A percentile compares a stretch with the other conserved stretches of the same genome.
phyloP scores from a whole-genome alignment of 2,113 vertebrate genomes.

The Charina bottae region DNA sequence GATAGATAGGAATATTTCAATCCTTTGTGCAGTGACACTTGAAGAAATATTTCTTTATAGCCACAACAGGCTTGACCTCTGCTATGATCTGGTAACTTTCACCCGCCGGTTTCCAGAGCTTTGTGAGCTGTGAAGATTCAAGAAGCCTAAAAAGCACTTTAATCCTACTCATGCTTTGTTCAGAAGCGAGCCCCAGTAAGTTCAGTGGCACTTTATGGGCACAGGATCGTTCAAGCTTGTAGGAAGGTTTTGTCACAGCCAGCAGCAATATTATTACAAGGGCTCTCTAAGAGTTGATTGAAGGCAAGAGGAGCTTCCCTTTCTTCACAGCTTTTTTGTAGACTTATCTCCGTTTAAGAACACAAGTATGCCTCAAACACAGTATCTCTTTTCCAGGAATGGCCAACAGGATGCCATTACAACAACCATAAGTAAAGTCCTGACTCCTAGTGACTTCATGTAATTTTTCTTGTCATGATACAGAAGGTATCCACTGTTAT shows the following conservation, averaged over 20 bases:
- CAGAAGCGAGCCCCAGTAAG: not conserved
- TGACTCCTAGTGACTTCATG: too few species aligned
- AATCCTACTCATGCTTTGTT: not conserved
- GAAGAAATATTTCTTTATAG: constrained; percentile 43
- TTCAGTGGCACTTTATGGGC: too few species aligned
- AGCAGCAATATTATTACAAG: not conserved
- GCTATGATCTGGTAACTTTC: constrained; percentile 50
- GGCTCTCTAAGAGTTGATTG: not conserved
- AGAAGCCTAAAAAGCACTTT: not conserved
- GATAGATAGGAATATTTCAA: not conserved
- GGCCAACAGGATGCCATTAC: not conserved
- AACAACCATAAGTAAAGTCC: too few species aligned
- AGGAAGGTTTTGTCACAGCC: not conserved
- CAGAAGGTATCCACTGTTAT: too few species aligned
- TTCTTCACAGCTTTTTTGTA: not conserved
- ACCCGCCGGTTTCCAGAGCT: constrained; percentile 31
- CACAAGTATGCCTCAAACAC: too few species aligned
- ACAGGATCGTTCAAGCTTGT: not conserved
- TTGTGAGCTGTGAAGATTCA: constrained; percentile 2
- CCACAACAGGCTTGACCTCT: constrained; percentile 23
- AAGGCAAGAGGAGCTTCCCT: not conserved
- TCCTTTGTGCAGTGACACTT: constrained; percentile 20
- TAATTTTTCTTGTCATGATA: too few species aligned
- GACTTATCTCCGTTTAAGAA: not conserved
- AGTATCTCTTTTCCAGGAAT: not conserved